Percentiles rank a stretch among this genome's conserved stretches.
These are phyloP conservation scores for Diogma glabrata DNA, from an alignment of 2,888 invertebrate genomes.

Conservation along the genomic window DNA sequence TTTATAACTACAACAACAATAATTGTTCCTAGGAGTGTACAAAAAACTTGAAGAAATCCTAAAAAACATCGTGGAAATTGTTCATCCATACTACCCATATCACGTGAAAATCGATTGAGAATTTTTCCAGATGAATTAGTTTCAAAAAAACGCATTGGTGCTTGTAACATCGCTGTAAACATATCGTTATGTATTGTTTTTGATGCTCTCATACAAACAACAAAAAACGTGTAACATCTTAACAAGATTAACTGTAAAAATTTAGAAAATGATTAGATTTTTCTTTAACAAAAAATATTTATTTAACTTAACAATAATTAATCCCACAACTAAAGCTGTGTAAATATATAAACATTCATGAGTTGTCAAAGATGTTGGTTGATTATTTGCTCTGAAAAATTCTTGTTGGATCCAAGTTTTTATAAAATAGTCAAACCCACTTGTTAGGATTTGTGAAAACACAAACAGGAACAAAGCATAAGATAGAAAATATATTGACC, in stretches of 20 bases:
- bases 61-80: conserved; percentile 55
- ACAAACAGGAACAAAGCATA: conserved; percentile 42
- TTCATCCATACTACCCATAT: conserved; percentile 72
- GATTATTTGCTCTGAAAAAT: conserved; percentile 26
- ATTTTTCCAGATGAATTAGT: conserved; percentile 72
- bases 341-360: conserved; percentile 34
- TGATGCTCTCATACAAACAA: conserved; percentile 51
- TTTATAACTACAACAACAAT: conserved; percentile 50
- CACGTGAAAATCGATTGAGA: conserved; percentile 70
- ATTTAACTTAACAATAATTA: background rate
- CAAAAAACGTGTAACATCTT: conserved; percentile 52
- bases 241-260: conserved; percentile 34
- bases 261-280: too few species aligned
- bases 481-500: conserved; percentile 40
- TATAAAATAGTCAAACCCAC: conserved; percentile 49
- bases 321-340: conserved; percentile 20
- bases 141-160: conserved; percentile 65
- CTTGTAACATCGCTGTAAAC: conserved; percentile 56
- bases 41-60: conserved; percentile 46
- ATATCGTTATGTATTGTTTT: conserved; percentile 56
- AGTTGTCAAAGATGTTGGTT: conserved; percentile 13
- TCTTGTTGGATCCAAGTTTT: conserved; percentile 44
- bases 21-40: conserved; percentile 43
- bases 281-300: too few species aligned
- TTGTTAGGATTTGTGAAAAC: conserved; percentile 43